phyloP scores from a whole-genome alignment of 2,888 invertebrate species.

The Drosophila subsilvestris region DNA sequence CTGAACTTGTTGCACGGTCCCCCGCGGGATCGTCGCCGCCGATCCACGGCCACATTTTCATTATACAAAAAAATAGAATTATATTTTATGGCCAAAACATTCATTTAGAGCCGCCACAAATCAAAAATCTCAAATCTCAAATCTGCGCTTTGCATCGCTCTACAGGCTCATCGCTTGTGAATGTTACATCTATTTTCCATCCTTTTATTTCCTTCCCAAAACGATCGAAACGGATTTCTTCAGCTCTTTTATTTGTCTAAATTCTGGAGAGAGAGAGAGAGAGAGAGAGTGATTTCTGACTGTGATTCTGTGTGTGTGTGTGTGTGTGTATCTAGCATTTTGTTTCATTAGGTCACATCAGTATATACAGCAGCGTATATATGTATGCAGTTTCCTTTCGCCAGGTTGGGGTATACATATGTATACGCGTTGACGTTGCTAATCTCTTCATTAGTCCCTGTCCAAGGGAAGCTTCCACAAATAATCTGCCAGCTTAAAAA shows the following conservation, averaged over 20 bases:
- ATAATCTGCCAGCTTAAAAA: slow-evolving; percentile 21
- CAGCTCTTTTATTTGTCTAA: slow-evolving; percentile 20
- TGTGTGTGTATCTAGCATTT: slow-evolving; percentile 17
- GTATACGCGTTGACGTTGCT: slow-evolving; percentile 12
- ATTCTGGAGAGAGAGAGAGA: too few relatives aligned
- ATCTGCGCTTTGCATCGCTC: slow-evolving; percentile 48
- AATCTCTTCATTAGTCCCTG: slow-evolving; percentile 72
- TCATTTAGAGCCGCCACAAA: slow-evolving; percentile 22
- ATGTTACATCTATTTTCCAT: slow-evolving; percentile 26
- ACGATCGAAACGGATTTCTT: slow-evolving; percentile 28
- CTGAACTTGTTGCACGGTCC: slow-evolving; percentile 40
- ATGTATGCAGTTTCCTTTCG: slow-evolving; percentile 11
- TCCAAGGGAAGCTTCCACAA: slow-evolving; percentile 37
- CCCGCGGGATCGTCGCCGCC: not conserved
- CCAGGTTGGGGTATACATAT: slow-evolving; percentile 62
- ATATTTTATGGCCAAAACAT: slow-evolving; percentile 29
- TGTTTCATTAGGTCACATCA: slow-evolving; percentile 16
- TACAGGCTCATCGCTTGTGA: slow-evolving; percentile 70
- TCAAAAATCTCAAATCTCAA: not conserved
- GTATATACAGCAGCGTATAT: slow-evolving; percentile 13
- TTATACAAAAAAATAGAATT: not conserved
- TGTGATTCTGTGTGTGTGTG: not conserved
- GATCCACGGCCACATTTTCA: slow-evolving; percentile 1
- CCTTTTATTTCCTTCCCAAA: not conserved
- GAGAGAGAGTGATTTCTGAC: not conserved